phyloP scores from a whole-genome alignment of 1,140 invertebrate genomes.

The Bombus consobrinus region DNA sequence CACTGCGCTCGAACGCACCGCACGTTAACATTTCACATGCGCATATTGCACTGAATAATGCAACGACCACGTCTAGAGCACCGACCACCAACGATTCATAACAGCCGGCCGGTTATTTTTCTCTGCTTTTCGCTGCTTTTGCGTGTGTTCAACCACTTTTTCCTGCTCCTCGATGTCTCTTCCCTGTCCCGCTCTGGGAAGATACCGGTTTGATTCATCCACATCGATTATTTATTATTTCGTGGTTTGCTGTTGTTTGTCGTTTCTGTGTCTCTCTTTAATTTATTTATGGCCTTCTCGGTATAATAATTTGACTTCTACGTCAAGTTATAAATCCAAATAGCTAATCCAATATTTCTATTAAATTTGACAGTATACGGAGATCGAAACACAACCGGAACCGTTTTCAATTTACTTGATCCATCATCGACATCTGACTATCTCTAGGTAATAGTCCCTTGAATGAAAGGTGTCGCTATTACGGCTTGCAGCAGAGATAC shows the following conservation, averaged over 20 bases:
- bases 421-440: background rate
- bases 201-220: background rate
- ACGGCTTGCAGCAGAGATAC: background rate
- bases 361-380: background rate
- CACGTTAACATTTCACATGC: constrained; percentile 31
- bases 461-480: background rate
- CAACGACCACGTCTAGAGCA: constrained; percentile 6
- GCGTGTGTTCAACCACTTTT: background rate
- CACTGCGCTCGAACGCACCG: constrained; percentile 1
- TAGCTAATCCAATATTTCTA: too few relatives aligned
- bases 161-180: too few relatives aligned
- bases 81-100: constrained; percentile 6
- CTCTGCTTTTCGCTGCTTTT: background rate
- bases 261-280: background rate
- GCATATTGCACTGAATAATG: constrained; percentile 39
- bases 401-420: background rate
- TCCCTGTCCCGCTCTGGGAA: background rate
- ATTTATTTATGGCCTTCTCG: background rate
- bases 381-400: background rate
- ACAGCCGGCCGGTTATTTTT: background rate
- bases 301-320: too few relatives aligned
- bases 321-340: too few relatives aligned
- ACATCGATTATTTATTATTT: background rate
- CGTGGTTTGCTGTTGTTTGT: background rate
- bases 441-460: too few relatives aligned